Evolutionary conservation across 2,797 vertebrate genomes (phyloP).

Genomic region (Trachurus trachurus): DNA sequence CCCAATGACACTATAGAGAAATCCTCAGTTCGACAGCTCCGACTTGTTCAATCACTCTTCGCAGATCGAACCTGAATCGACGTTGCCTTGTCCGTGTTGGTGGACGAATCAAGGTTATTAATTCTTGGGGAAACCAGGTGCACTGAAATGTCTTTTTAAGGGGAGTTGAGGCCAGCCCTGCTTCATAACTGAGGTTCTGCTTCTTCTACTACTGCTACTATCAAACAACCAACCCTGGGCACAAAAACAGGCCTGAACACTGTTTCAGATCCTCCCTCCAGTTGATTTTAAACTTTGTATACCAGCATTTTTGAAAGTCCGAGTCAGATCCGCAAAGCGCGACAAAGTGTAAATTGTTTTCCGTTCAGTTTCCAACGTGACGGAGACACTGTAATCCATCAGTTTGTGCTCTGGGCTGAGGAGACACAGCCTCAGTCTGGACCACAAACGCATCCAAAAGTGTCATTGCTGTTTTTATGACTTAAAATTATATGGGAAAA

Average conservation of each 20-base stretch:
- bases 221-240: slow-evolving; percentile 73
- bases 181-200: slow-evolving; percentile 76
- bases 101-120: neutral
- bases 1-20: neutral
- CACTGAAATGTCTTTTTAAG: slow-evolving; percentile 30
- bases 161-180: slow-evolving; percentile 77
- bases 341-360: slow-evolving; percentile 41
- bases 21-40: neutral
- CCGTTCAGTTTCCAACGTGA: slow-evolving; percentile 13
- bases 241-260: slow-evolving; percentile 56
- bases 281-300: slow-evolving; percentile 40
- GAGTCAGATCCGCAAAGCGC: slow-evolving; percentile 28
- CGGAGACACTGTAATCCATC: neutral
- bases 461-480: slow-evolving; percentile 19
- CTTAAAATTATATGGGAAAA: slow-evolving; percentile 24
- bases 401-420: slow-evolving; percentile 1
- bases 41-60: neutral
- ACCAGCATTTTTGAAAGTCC: slow-evolving; percentile 64
- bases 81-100: neutral
- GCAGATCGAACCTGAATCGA: neutral
- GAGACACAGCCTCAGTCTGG: slow-evolving; percentile 21
- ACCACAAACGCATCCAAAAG: neutral
- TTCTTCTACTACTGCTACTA: slow-evolving; percentile 80
- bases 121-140: slow-evolving; percentile 43
- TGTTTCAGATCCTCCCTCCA: slow-evolving; percentile 33